A percentile compares a stretch with the other conserved stretches of the same genome.
phyloP scores from a whole-genome alignment of 2,888 invertebrate genomes.

The Zygaena filipendulae region DNA sequence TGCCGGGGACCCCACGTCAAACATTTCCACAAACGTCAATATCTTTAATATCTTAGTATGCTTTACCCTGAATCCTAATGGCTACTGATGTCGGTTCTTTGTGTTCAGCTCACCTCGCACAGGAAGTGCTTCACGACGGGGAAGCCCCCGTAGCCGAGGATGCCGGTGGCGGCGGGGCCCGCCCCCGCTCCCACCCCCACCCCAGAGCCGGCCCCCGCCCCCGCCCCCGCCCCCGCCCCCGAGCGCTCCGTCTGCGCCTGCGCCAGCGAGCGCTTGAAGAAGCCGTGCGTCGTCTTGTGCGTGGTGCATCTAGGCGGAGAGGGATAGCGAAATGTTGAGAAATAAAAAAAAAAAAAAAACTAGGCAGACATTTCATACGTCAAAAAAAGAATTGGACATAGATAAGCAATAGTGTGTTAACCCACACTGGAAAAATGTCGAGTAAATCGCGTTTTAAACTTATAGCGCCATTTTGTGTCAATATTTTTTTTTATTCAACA shows the following conservation, averaged over 20 bases:
- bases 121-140: conserved; percentile 62
- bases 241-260: conserved; percentile 25
- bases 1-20: conserved; percentile 22
- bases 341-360: neutral
- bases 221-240: conserved; percentile 27
- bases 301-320: conserved; percentile 56
- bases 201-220: conserved; percentile 46
- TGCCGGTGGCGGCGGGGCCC: conserved; percentile 32
- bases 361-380: no score
- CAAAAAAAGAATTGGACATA: no score
- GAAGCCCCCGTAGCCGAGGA: conserved; percentile 53
- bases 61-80: no score
- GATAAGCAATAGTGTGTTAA: no score
- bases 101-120: conserved; percentile 60
- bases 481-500: no score
- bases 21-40: neutral
- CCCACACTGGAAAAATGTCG: no score
- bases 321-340: neutral
- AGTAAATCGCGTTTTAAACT: no score
- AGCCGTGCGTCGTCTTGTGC: conserved; percentile 62
- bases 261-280: conserved; percentile 48
- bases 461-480: no score
- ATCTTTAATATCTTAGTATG: neutral
- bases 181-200: conserved; percentile 26
- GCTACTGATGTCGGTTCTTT: no score